Evolutionary conservation across 2,113 vertebrate genomes (phyloP), one percentile per base, ranked within the genome.

Genomic region (Rhynchomys soricoides): DNA sequence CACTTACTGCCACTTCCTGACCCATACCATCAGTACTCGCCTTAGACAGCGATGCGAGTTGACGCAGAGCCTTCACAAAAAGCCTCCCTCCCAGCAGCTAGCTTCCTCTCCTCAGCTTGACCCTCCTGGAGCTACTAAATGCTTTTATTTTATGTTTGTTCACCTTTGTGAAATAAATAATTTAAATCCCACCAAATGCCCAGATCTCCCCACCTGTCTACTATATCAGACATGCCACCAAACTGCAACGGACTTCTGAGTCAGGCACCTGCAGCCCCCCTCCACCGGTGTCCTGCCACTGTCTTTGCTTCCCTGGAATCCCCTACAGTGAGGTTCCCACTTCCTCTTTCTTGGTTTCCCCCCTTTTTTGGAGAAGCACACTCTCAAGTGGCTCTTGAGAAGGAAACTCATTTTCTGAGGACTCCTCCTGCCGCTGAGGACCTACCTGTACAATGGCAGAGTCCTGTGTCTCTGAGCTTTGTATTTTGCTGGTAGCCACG

Each of bases 281-380:
- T 34, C 68, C 31, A 16, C 45, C n/a, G 26, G 73, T 13, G 17
- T 50, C 5, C 37, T 7, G 43, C 37, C 62, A 21, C 68, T 22
- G 6, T 40, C 19, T 45, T 62, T 48, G 86, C 24, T 22, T 62
- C 85, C 3, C 37, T 9, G 40, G 79, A 43, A 5, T 17, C 31
- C 10, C 50, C 57, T 29, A 48, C 50, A 45, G 64, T 15, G 19
- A 79, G 19, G 15, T 59, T 34, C 78, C 29, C 5, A 9, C 89
- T 79, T 89, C 82, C 64, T 48, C 86, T 87, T 93, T 87, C 81
- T 74, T 40, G n/a, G 16, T 50, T 68, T 50, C 55, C 90, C 70
- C 40, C 16, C 66, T 57, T 66, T 22, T 21, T 50, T 26, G 0
- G 37, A 21, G 15, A 55, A 26, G 37, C 57, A 43, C 45, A n/a